Base-by-base conservation (phyloP, 2,888 invertebrate species). In the Drymonia ruficornis region DNA sequence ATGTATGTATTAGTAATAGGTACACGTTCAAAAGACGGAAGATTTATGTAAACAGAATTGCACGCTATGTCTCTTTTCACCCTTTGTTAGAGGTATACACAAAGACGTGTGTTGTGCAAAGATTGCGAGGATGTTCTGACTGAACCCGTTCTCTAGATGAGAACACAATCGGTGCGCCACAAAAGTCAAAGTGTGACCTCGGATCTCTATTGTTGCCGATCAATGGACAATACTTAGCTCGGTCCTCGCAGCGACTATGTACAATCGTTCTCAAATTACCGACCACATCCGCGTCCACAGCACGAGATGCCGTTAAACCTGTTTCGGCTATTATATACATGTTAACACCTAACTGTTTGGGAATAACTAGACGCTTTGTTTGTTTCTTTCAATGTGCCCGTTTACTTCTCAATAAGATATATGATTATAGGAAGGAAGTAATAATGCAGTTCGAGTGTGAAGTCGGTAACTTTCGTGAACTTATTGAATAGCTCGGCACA, bases 111-210 rank as follows among this genome's bases (percentile, higher is more conserved):
- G 9, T 52, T 28, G 40, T 52, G 38, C 44, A 38, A 64, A 65
- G 65, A 64, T 60, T 53, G 68, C 63, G 71, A 81, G 79, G 82
- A 85, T 81, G 74, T 80, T 76, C 80, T 78, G 73, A 76, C 80
- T 78, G 73, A 76, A 80, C 72, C 72, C 72, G 76, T 80, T 81
- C 64, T 74, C 65, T 76, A 70, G 72, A 81, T 70, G 70, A 83
- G 80, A 74, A 73, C 69, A 89, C 86, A 87, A 87, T 87, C 76
- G 75, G 76, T 74, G 72, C 66, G 63, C 63, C 67, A 77, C 72
- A 70, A 78, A 77, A 78, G 74, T 67, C 59, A 48, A 55, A 16
- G 72, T 62, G 65, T 82, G 87, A 85, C 87, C 88, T 87, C 86
- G 78, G 68, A 61, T 71, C 70, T 75, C 74, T 74, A 83, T 86